Percentiles rank a stretch among this genome's conserved stretches.
Evolutionary conservation across 2,888 invertebrate species (phyloP).

Genomic region (Aradus depressus): DNA sequence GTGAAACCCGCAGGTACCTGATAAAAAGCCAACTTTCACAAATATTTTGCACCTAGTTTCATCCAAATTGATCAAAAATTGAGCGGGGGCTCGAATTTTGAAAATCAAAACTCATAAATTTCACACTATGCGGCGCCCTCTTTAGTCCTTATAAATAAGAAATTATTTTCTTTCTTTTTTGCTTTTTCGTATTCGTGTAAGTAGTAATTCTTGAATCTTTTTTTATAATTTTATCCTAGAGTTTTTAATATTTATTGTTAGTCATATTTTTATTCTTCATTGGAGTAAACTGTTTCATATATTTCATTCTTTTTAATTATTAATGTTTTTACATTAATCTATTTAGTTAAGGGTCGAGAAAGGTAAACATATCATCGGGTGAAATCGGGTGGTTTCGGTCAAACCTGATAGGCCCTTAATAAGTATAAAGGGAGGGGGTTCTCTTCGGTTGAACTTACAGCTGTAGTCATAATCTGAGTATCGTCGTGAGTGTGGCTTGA

Average conservation of each 20-base stretch:
- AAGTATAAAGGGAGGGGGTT: neutral
- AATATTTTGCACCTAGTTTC: too few species aligned
- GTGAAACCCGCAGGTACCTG: too few species aligned
- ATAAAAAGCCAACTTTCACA: too few species aligned
- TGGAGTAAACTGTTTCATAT: neutral
- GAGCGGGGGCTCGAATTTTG: too few species aligned
- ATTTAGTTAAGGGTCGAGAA: neutral
- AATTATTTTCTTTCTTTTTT: neutral
- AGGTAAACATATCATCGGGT: neutral
- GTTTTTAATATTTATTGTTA: too few species aligned
- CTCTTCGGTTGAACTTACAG: conserved; percentile 29
- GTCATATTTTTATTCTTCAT: neutral
- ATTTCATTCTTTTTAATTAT: neutral
- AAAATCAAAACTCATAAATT: too few species aligned
- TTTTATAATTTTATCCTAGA: too few species aligned
- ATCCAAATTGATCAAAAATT: too few species aligned
- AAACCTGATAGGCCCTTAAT: neutral
- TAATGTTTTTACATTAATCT: neutral
- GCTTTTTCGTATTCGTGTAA: neutral
- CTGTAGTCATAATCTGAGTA: conserved; percentile 33
- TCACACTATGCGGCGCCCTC: too few species aligned
- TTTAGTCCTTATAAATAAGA: neutral
- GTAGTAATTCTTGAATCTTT: too few species aligned
- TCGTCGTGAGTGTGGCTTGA: conserved; percentile 31
- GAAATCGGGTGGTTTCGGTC: neutral